Evolutionary conservation across 2,888 invertebrate species (phyloP), one percentile per base, ranked within the genome.

Genomic region (Cyaniris semiargus): DNA sequence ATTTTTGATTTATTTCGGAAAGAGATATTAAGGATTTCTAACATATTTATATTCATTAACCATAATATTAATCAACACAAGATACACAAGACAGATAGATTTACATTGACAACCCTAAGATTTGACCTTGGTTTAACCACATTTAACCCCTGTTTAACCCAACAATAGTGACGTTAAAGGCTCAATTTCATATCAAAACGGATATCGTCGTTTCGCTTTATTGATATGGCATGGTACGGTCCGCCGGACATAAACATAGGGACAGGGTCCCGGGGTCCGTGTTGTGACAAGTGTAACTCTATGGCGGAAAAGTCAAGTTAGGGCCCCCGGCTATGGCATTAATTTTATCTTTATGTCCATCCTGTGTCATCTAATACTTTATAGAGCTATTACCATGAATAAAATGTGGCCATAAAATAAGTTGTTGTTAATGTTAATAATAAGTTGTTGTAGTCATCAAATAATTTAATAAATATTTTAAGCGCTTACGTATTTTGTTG

Each of bases 231-330:
- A 74, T 53, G 74, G 48, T 27, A 74, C 74, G 74, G 48, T 74
- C 53, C 48, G 74, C 6, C 15, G 48, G 74, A 74, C 27, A 74
- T 53, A 74, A 74, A 53, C 18, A 74, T 27, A 53, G 53, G 74
- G 74, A 23, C 72, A 15, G 21, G 44, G 60, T 23, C 58, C 23
- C 66, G 27, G 89, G 91, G 90, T 88, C 90, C 88, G 84, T 92
- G 92, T 93, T 93, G 86, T 93, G 93, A 93, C 93, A 83, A 76
- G 77, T 76, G 78, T 77, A 74, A 27, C 56, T 77, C 82, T 82
- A 85, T 84, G 84, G 86, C 91, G 92, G 91, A 90, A 90, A 60
- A 77, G 72, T 56, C 72, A 71, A n/a, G 72, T 77, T 77, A 77
- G 44, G 44, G 72, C 56, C 72, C 56, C 72, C 56, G n/a, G 56